These are phyloP conservation scores for Molanna angustata DNA, from an alignment of 2,888 invertebrate genomes.

Conservation along the genomic window DNA sequence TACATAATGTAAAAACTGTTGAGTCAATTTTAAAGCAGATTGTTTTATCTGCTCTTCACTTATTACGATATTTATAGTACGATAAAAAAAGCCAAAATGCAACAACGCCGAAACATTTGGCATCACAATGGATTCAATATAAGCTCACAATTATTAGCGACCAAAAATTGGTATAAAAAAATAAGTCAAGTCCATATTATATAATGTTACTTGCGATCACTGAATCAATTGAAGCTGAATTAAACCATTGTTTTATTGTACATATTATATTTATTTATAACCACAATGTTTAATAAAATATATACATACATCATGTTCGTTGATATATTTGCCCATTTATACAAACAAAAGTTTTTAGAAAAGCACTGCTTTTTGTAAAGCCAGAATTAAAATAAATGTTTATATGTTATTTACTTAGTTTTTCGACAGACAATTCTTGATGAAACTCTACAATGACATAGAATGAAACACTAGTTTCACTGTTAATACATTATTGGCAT, in stretches of 20 bases:
- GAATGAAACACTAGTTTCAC: no score
- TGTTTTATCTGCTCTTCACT: no score
- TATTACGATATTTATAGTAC: no score
- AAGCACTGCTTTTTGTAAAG: no score
- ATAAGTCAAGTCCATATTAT: not conserved
- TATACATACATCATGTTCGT: constrained; percentile 3
- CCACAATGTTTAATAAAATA: not conserved
- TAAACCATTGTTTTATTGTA: constrained; percentile 3
- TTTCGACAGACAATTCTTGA: no score
- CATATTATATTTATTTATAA: constrained; percentile 4
- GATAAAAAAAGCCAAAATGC: constrained; percentile 26
- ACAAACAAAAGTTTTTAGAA: not conserved
- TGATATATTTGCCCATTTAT: constrained; percentile 1
- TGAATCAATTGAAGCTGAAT: constrained; percentile 10
- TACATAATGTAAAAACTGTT: no score
- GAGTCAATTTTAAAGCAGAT: no score
- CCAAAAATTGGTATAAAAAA: not conserved
- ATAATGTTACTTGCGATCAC: not conserved
- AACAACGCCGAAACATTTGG: constrained; percentile 25
- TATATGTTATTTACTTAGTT: no score
- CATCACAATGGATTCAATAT: constrained; percentile 26
- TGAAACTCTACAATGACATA: no score
- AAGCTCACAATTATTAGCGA: constrained; percentile 17
- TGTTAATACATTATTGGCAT: no score
- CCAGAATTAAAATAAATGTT: no score